Evolutionary conservation across 1,140 invertebrate species (phyloP).

Genomic region (Ceratina australensis): DNA sequence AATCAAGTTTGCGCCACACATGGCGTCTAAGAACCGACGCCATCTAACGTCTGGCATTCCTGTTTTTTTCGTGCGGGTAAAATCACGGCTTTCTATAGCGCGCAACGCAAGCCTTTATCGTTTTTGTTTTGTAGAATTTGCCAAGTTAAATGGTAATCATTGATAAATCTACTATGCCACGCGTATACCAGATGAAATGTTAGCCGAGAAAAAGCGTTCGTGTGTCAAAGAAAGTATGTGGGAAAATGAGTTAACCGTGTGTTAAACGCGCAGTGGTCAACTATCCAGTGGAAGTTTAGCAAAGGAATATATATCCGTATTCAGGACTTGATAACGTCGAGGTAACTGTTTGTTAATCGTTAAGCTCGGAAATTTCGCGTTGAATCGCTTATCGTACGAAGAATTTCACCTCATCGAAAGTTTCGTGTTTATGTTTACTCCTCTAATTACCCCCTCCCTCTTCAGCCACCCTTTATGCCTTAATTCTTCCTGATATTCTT

Average conservation of each 20-base stretch:
- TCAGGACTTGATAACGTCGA: slow-evolving; percentile 42
- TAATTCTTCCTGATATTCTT: slow-evolving; percentile 31
- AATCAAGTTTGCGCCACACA: slow-evolving; percentile 66
- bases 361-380: not conserved
- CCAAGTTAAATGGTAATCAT: slow-evolving; percentile 40
- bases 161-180: slow-evolving; percentile 52
- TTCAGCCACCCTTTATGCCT: slow-evolving; percentile 41
- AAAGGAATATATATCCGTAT: slow-evolving; percentile 44
- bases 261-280: slow-evolving; percentile 56
- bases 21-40: slow-evolving; percentile 77
- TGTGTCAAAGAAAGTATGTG: slow-evolving; percentile 57
- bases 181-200: slow-evolving; percentile 53
- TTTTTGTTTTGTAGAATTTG: slow-evolving; percentile 61
- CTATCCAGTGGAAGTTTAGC: slow-evolving; percentile 50
- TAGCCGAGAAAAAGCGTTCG: slow-evolving; percentile 53
- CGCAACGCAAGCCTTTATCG: slow-evolving; percentile 58
- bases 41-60: slow-evolving; percentile 79
- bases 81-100: slow-evolving; percentile 66
- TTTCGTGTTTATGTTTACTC: slow-evolving; percentile 76
- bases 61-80: slow-evolving; percentile 69
- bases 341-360: slow-evolving; percentile 32
- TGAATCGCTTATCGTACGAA: not conserved
- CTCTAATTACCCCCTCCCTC: slow-evolving; percentile 67
- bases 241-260: slow-evolving; percentile 73
- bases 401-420: slow-evolving; percentile 27